Evolutionary conservation across 2,113 vertebrate species (phyloP).

Genomic region (Zosterops lateralis): DNA sequence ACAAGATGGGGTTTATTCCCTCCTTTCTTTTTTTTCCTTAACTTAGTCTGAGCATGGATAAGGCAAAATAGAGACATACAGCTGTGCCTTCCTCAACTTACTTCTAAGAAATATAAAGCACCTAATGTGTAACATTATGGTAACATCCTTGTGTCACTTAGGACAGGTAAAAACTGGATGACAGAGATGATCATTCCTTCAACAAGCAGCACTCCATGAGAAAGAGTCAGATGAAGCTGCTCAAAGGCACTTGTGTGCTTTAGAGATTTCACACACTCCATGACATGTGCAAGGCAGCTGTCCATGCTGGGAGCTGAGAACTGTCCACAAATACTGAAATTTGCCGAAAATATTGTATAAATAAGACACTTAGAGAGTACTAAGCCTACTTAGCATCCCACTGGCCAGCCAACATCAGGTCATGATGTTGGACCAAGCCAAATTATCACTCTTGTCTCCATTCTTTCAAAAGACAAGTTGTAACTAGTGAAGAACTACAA

Average conservation of each 20-base stretch:
- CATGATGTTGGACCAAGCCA: background rate
- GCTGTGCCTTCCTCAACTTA: background rate
- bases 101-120: background rate
- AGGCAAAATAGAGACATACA: background rate
- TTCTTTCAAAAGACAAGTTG: background rate
- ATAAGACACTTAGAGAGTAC: background rate
- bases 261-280: background rate
- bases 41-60: background rate
- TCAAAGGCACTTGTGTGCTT: background rate
- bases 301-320: background rate
- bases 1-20: background rate
- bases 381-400: background rate
- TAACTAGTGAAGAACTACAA: background rate
- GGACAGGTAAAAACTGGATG: background rate
- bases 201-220: background rate
- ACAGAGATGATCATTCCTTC: background rate
- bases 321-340: background rate
- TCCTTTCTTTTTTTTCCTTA: rapidly evolving
- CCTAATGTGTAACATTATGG: background rate
- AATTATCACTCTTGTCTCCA: background rate
- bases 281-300: background rate
- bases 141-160: background rate
- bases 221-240: background rate
- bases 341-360: background rate
- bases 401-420: background rate